phyloP scores from a whole-genome alignment of 2,113 vertebrate genomes.

The Phrynosoma blainvillii region DNA sequence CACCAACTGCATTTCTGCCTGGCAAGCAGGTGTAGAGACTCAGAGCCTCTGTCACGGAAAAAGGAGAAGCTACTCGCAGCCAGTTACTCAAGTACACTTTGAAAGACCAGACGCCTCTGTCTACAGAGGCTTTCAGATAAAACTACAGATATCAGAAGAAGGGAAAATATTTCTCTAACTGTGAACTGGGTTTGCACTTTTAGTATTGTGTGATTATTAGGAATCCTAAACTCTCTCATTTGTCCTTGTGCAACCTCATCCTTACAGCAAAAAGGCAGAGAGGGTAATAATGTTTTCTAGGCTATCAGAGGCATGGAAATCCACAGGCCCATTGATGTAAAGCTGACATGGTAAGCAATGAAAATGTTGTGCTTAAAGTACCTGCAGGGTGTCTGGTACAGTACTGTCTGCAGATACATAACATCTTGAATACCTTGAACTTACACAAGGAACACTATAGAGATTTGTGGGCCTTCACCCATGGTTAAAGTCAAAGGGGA shows the following conservation, averaged over 20 bases:
- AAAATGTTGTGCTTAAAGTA: background rate
- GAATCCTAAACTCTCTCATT: background rate
- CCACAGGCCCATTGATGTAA: background rate
- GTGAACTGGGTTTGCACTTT: background rate
- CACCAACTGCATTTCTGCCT: background rate
- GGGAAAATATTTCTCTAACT: background rate
- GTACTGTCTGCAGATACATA: background rate
- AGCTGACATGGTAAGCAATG: background rate
- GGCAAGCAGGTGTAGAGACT: background rate
- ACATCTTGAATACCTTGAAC: background rate
- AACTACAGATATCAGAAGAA: background rate
- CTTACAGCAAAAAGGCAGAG: conserved; percentile 7
- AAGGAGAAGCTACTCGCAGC: background rate
- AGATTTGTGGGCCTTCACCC: background rate
- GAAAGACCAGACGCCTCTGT: background rate
- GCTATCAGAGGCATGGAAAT: background rate
- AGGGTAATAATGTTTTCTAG: conserved; percentile 43
- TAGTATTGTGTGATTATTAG: background rate
- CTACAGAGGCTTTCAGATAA: background rate
- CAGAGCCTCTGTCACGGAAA: background rate
- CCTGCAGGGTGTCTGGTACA: background rate
- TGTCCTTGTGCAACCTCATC: background rate
- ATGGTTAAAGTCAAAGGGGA: background rate
- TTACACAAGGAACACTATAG: background rate
- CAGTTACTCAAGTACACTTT: conserved; percentile 15